phyloP scores from a whole-genome alignment of 2,797 vertebrate genomes.

The Falco concolor region DNA sequence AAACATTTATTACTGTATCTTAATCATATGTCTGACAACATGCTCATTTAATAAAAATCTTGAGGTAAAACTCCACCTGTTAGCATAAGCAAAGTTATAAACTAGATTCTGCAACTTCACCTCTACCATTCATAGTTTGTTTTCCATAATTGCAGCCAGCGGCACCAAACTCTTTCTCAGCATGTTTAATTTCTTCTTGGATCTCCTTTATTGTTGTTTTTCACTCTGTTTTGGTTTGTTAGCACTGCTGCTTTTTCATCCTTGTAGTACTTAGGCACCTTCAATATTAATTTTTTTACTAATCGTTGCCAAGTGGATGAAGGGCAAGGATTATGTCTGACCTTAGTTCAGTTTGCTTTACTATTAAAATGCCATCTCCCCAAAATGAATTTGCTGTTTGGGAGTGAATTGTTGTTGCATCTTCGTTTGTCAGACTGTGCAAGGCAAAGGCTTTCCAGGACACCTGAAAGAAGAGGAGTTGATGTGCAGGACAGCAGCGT shows the following conservation, averaged over 20 bases:
- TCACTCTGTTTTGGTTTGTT: slow-evolving; percentile 12
- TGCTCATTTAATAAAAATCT: slow-evolving; percentile 13
- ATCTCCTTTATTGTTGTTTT: slow-evolving; percentile 6
- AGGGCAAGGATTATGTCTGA: background rate
- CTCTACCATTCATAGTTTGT: slow-evolving; percentile 7
- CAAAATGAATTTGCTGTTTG: background rate
- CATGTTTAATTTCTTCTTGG: slow-evolving; percentile 22
- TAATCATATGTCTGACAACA: background rate
- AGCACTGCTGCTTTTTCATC: background rate
- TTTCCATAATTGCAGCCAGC: slow-evolving; percentile 34
- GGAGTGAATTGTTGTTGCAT: background rate
- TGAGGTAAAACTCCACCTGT: slow-evolving; percentile 31
- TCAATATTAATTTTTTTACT: background rate
- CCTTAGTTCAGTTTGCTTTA: background rate
- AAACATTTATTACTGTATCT: background rate
- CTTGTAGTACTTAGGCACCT: background rate
- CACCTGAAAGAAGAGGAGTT: background rate
- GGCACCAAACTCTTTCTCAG: slow-evolving; percentile 6
- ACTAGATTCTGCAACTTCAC: slow-evolving; percentile 1
- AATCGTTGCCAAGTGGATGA: background rate
- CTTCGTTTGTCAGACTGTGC: background rate
- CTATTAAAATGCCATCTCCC: background rate
- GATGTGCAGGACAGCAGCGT: background rate
- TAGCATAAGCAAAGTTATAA: background rate
- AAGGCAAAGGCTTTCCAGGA: background rate